A percentile compares a stretch with the other conserved stretches of the same genome.
Evolutionary conservation across 2,888 invertebrate genomes (phyloP).

Genomic region (Lapara coniferarum): DNA sequence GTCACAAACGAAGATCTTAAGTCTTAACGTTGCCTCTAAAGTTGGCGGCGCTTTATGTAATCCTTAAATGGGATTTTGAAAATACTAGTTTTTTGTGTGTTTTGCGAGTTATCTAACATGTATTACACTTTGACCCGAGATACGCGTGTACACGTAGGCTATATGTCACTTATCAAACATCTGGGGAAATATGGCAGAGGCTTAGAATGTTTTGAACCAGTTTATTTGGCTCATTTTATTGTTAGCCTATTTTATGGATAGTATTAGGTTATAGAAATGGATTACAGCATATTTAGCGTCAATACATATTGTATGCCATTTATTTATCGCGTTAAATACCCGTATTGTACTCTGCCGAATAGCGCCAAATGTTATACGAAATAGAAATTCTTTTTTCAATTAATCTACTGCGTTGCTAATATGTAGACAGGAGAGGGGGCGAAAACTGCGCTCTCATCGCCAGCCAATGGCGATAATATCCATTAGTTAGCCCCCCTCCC

Average conservation of each 20-base stretch:
- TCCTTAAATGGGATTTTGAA: slow-evolving; percentile 17
- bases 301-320: no score
- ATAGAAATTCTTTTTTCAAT: slow-evolving; percentile 13
- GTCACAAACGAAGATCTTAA: slow-evolving; percentile 6
- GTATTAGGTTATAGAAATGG: no score
- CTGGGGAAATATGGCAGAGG: not conserved
- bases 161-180: not conserved
- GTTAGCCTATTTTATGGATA: not conserved
- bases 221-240: not conserved
- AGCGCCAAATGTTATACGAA: not conserved
- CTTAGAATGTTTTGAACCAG: not conserved
- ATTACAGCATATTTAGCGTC: no score
- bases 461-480: slow-evolving; percentile 59
- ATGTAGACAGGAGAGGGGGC: slow-evolving; percentile 42
- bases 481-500: slow-evolving; percentile 47
- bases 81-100: slow-evolving; percentile 19
- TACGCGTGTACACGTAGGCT: not conserved
- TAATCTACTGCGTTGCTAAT: not conserved
- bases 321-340: not conserved
- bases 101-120: slow-evolving; percentile 11
- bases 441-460: slow-evolving; percentile 62
- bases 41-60: slow-evolving; percentile 8
- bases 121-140: not conserved
- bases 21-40: slow-evolving; percentile 7
- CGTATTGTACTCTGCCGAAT: not conserved